A percentile compares a stretch with the other conserved stretches of the same genome.
phyloP scores from a whole-genome alignment of 2,888 invertebrate genomes.

The Neoitamus cyanurus region DNA sequence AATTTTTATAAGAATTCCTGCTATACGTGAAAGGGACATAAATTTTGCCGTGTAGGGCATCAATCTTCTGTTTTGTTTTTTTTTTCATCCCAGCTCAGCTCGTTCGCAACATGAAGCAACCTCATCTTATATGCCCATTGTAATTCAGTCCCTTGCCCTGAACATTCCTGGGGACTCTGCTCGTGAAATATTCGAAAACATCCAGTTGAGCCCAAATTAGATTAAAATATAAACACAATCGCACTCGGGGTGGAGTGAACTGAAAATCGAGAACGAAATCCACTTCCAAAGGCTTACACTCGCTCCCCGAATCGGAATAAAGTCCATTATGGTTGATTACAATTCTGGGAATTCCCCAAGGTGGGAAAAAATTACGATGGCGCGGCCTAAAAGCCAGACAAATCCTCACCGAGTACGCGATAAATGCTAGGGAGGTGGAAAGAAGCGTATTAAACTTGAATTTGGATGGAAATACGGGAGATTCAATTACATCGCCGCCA shows the following conservation, averaged over 20 bases:
- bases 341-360: background rate
- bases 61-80: background rate
- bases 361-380: background rate
- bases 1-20: background rate
- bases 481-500: background rate
- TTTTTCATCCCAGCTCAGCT: background rate
- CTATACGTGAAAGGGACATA: background rate
- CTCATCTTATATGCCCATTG: background rate
- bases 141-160: background rate
- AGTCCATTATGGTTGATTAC: conserved; percentile 1
- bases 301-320: background rate
- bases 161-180: background rate
- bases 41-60: background rate
- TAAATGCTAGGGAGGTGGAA: background rate
- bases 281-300: background rate
- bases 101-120: background rate
- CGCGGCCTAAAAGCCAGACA: background rate
- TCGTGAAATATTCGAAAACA: background rate
- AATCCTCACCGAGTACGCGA: background rate
- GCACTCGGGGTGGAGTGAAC: background rate
- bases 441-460: background rate
- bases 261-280: background rate
- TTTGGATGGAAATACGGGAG: background rate
- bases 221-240: background rate
- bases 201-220: background rate